Evolutionary conservation across 2,888 invertebrate species (phyloP).

Genomic region (Tanytarsus gracilentus): DNA sequence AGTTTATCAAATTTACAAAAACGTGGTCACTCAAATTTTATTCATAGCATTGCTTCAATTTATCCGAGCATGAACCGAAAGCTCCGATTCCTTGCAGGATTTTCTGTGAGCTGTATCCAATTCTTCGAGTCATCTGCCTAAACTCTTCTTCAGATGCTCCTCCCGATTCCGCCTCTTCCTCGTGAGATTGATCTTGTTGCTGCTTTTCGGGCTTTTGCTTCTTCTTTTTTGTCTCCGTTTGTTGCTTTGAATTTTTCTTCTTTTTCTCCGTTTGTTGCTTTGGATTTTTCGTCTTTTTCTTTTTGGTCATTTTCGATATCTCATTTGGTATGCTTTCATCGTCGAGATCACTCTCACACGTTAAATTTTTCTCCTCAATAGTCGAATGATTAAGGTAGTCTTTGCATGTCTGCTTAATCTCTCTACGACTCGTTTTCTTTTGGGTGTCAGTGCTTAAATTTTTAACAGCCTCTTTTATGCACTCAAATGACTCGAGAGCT

Average conservation of each 20-base stretch:
- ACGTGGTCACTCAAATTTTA: too few relatives aligned
- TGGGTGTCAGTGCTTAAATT: background rate
- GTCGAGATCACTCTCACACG: too few relatives aligned
- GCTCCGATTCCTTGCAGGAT: constrained; percentile 6
- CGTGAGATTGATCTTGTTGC: too few relatives aligned
- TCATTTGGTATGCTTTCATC: too few relatives aligned
- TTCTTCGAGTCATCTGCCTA: background rate
- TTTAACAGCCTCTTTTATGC: background rate
- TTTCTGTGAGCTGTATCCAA: background rate
- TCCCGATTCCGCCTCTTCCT: background rate
- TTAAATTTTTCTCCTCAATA: too few relatives aligned
- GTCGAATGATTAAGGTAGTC: background rate
- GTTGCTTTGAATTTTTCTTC: too few relatives aligned
- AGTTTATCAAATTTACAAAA: too few relatives aligned
- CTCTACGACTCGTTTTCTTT: background rate
- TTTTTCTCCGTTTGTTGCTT: background rate
- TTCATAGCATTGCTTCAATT: too few relatives aligned
- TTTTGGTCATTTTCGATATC: too few relatives aligned
- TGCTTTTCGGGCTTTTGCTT: background rate
- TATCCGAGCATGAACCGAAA: too few relatives aligned
- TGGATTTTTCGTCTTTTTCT: background rate
- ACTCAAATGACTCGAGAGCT: background rate
- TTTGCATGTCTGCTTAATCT: background rate
- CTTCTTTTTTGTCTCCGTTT: background rate
- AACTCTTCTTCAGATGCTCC: background rate